Base-by-base conservation (phyloP, 1,140 invertebrate species). In the Neodiprion lecontei region DNA sequence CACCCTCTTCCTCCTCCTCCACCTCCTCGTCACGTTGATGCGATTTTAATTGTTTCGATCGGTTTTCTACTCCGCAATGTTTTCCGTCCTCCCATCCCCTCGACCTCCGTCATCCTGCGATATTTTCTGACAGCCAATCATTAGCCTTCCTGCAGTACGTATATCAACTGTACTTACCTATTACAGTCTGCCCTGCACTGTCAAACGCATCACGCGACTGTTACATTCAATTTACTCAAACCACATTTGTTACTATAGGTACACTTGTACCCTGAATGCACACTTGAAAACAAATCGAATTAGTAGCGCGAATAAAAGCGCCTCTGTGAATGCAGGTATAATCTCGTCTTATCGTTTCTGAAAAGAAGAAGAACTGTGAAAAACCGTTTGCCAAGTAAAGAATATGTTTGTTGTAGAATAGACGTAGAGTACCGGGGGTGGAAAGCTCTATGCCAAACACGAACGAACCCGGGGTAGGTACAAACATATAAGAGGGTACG, bases 21-120 rank as follows among this genome's bases (percentile, higher is more conserved):
- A 4, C 53, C 53, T 61, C 11, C 53, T 61, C 53, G 2, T 12
- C 53, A 12, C 53, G 53, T 61, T 61, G 53, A 61, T 61, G 53
- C n/a, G 53, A 61, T 61, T 61, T 61, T 61, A 61, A 61, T 61
- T 61, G 53, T 61, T 61, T 61, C n/a, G 8, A 61, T 61, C 53
- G 53, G 1, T 1, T 61, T 61, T 61, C 53, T 2, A 61, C 53
- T 8, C 11, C 0, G 2, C 11, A 40, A 40, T 40, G 28, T 40
- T 40, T 40, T 40, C 28, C 28, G 1, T 40, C 1, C 28, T 5
- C 28, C 28, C 28, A 21, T 21, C 28, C 28, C 28, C 28, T 40
- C 28, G 28, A 40, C 28, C 28, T 40, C 28, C 28, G 28, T 40
- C 28, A 40, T 40, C 5, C 28, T 40, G 28, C 28, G 28, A 40